Percentiles rank a stretch among this genome's conserved stretches.
These are phyloP conservation scores for Akabosia matsudoensis DNA, from an alignment of 1,140 invertebrate genomes.

Conservation along the genomic window DNA sequence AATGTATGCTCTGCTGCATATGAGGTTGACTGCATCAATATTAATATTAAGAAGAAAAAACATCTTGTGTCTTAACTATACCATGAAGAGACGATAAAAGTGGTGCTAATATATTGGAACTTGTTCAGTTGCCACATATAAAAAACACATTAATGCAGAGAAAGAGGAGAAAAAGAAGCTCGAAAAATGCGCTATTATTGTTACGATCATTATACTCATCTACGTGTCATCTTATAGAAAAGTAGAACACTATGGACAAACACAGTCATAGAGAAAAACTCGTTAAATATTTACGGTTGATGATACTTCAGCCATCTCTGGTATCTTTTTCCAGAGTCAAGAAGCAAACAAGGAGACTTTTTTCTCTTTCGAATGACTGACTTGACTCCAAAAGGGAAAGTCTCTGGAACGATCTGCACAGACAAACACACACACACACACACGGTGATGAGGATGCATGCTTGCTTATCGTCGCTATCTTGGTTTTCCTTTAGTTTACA, in stretches of 20 bases:
- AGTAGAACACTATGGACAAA: too few relatives aligned
- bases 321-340: neutral
- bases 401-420: too few relatives aligned
- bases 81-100: too few relatives aligned
- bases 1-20: too few relatives aligned
- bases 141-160: neutral
- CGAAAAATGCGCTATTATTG: neutral
- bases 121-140: too few relatives aligned
- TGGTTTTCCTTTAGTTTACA: neutral
- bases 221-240: too few relatives aligned
- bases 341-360: neutral
- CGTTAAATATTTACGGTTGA: slow-evolving; percentile 22
- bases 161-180: neutral
- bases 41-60: too few relatives aligned
- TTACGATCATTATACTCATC: neutral
- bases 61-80: too few relatives aligned
- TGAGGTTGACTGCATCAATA: too few relatives aligned
- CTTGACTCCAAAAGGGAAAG: neutral
- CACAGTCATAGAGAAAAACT: too few relatives aligned
- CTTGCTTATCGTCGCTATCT: neutral
- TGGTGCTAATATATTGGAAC: too few relatives aligned
- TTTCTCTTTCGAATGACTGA: neutral
- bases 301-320: neutral
- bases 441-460: neutral
- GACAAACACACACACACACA: too few relatives aligned